Evolutionary conservation across 2,888 invertebrate species (phyloP).

Genomic region (Leptinotarsa tumamoca): DNA sequence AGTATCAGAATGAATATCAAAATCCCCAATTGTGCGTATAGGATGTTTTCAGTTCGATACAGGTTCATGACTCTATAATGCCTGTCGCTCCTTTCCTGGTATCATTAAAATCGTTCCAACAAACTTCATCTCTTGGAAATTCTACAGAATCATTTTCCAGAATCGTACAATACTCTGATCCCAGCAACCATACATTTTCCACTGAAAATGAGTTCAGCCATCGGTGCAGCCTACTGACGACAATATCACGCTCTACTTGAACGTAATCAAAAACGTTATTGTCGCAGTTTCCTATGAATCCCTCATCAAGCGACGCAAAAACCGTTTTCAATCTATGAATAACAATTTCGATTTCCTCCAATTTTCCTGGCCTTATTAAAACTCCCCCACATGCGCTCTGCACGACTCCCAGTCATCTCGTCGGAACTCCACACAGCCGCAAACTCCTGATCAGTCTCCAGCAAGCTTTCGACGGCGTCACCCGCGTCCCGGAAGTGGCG

Average conservation of each 20-base stretch:
- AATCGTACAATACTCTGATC: too few species aligned
- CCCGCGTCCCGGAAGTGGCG: slow-evolving; percentile 35
- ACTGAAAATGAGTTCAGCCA: background rate
- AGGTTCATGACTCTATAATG: too few species aligned
- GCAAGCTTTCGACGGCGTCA: slow-evolving; percentile 41
- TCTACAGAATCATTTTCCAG: too few species aligned
- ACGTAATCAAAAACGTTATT: slow-evolving; percentile 25
- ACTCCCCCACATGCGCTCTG: slow-evolving; percentile 42
- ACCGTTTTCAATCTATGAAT: slow-evolving; percentile 45
- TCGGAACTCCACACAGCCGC: slow-evolving; percentile 41
- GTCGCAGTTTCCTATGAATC: slow-evolving; percentile 24
- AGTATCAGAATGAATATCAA: too few species aligned
- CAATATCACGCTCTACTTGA: slow-evolving; percentile 19
- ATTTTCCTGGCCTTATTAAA: slow-evolving; percentile 45
- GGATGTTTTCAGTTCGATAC: too few species aligned
- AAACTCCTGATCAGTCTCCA: slow-evolving; percentile 39
- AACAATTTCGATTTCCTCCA: slow-evolving; percentile 48
- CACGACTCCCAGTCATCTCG: slow-evolving; percentile 42
- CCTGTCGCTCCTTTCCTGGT: too few species aligned
- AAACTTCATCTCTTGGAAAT: too few species aligned
- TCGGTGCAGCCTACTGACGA: background rate
- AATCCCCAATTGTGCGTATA: too few species aligned
- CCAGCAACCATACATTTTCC: background rate
- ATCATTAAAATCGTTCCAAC: too few species aligned
- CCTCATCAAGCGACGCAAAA: slow-evolving; percentile 29